A percentile compares a stretch with the other conserved stretches of the same genome.
Conservation (phyloP, 2,888 invertebrate genomes). For the Pogonocherus hispidulus region DNA sequence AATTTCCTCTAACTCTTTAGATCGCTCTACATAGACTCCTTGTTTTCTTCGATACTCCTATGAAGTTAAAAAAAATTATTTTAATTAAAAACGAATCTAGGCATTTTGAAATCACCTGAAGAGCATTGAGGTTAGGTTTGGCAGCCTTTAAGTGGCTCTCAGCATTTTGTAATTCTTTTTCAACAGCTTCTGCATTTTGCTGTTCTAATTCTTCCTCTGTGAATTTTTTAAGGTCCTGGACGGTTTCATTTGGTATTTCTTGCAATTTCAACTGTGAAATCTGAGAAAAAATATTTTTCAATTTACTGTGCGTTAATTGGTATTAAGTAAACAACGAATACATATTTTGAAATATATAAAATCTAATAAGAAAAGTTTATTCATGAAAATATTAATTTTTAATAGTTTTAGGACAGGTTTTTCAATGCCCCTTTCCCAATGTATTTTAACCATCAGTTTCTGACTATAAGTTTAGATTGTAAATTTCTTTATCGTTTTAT, state of each 20-base stretch:
- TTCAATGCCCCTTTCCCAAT: no score
- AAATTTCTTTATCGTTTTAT: no score
- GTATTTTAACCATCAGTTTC: no score
- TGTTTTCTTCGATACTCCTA: constrained; percentile 81
- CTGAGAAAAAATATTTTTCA: constrained; percentile 26
- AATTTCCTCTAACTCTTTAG: constrained; percentile 85
- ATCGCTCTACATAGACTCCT: constrained; percentile 80
- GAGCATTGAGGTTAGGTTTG: constrained; percentile 82
- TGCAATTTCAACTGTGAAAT: constrained; percentile 74
- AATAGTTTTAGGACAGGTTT: no score
- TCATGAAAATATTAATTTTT: no score
- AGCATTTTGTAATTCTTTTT: constrained; percentile 73
- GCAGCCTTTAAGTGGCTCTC: constrained; percentile 75
- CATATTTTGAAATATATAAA: no score
- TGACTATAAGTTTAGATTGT: no score
- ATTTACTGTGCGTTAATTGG: no score
- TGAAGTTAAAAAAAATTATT: neutral
- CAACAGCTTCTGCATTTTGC: constrained; percentile 72
- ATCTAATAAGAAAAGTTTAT: no score
- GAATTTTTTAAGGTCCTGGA: constrained; percentile 70
- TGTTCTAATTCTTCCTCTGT: constrained; percentile 78
- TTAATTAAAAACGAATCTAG: neutral
- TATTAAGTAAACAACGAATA: neutral
- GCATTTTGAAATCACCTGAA: constrained; percentile 72
- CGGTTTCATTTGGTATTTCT: constrained; percentile 71